Percentiles rank a stretch among this genome's conserved stretches.
These are phyloP conservation scores for Clarias pachynema DNA, from an alignment of 2,797 vertebrate species.

Conservation along the genomic window DNA sequence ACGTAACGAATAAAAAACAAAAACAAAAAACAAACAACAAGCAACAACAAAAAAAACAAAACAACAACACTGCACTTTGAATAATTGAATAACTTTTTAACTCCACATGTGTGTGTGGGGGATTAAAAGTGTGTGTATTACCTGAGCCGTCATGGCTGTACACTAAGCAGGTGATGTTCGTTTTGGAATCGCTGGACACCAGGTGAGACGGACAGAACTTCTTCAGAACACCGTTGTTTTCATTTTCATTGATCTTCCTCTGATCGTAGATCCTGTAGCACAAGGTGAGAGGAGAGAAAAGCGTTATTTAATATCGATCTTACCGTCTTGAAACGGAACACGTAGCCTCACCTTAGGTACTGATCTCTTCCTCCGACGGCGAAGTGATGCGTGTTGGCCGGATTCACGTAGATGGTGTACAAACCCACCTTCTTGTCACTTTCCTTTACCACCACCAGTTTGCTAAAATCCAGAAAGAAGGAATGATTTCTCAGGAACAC, in stretches of 20 bases:
- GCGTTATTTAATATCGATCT: not conserved
- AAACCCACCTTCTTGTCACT: slow-evolving; percentile 95
- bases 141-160: slow-evolving; percentile 96
- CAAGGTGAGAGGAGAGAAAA: not conserved
- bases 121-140: slow-evolving; percentile 47
- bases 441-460: slow-evolving; percentile 93
- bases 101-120: not conserved
- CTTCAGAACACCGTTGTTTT: slow-evolving; percentile 94
- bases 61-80: no score
- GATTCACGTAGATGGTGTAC: slow-evolving; percentile 95
- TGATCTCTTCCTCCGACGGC: slow-evolving; percentile 94
- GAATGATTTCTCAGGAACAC: not conserved
- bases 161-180: slow-evolving; percentile 96
- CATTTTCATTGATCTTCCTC: slow-evolving; percentile 93
- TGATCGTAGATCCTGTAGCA: slow-evolving; percentile 90
- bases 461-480: slow-evolving; percentile 70
- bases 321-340: not conserved
- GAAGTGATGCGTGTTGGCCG: slow-evolving; percentile 91
- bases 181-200: slow-evolving; percentile 95
- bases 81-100: not conserved
- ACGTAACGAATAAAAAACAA: no score
- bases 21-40: not conserved
- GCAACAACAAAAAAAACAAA: no score
- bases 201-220: slow-evolving; percentile 96
- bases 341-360: slow-evolving; percentile 84